Base-by-base conservation (phyloP, 2,113 vertebrate genomes). In the Alosa alosa region DNA sequence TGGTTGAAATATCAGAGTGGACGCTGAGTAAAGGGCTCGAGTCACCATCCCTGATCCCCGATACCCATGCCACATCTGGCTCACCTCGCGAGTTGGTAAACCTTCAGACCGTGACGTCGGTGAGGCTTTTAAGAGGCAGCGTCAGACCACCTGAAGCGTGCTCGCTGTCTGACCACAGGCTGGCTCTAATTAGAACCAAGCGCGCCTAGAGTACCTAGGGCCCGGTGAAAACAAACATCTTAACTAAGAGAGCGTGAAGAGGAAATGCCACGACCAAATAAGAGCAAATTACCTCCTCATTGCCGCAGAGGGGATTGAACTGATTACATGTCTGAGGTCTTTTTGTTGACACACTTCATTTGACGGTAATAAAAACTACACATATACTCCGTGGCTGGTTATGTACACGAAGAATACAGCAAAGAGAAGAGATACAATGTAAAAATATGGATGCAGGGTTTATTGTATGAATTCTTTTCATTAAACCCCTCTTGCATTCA, bases 391-490 rank as follows among this genome's bases (percentile, higher is more conserved):
- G 17, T 17, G 5, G 4, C 39, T 39, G 1, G 13, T 13, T 41
- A 5, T 4, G 2, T 10, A 31, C 31, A 10, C 10, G n/a, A 85
- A 81, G 47, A 86, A 82, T 6, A 86, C 9, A 89, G 82, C 47
- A 47, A 86, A 52, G 83, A 68, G 39, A 78, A 78, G 31, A 78
- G 72, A 78, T 78, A 78, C 72, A 78, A 78, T 86, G 1, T 85
- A 85, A 87, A 72, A 92, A 90, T 90, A 92, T 89, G 89, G 90
- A 92, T 84, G 72, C 46, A 90, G 87, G 89, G 86, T 94, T 94
- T 94, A 93, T 93, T 95, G 78, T 87, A 88, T 17, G 72, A 78
- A 78, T 88, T 68, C 44, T 81, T 85, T 88, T 86, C 25, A 91
- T 31, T 82, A 87, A 91, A 91, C 88, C 49, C 86, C 86, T 83